Conservation (phyloP, 2,888 invertebrate genomes). For the Vesta saturnalis region DNA sequence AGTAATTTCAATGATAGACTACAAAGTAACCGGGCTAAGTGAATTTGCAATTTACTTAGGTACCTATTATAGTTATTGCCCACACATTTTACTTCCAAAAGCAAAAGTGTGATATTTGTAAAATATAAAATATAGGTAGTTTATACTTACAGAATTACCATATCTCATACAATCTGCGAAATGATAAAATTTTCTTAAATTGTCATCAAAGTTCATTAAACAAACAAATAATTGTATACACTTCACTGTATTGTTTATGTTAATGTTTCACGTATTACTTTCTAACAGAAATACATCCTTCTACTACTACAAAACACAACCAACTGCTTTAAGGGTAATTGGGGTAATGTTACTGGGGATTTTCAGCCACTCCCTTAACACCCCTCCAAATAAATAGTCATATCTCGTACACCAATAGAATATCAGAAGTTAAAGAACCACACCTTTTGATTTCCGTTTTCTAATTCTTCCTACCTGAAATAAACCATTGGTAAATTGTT, state of each 20-base stretch:
- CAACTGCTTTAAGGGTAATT: slow-evolving; percentile 46
- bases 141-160: slow-evolving; percentile 62
- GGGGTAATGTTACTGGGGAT: slow-evolving; percentile 42
- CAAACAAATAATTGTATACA: background rate
- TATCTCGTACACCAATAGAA: slow-evolving; percentile 49
- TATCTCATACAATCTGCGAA: slow-evolving; percentile 53
- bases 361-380: slow-evolving; percentile 51
- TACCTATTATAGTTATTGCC: no score
- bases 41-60: no score
- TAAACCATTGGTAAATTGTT: slow-evolving; percentile 46
- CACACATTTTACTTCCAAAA: no score
- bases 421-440: slow-evolving; percentile 30
- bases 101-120: background rate
- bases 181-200: slow-evolving; percentile 5
- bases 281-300: slow-evolving; percentile 46
- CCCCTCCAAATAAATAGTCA: slow-evolving; percentile 49
- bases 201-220: slow-evolving; percentile 17
- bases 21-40: no score
- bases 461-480: slow-evolving; percentile 56
- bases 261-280: slow-evolving; percentile 15
- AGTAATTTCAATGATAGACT: no score
- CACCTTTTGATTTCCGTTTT: slow-evolving; percentile 52
- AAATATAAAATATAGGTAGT: background rate
- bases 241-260: slow-evolving; percentile 4
- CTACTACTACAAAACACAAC: slow-evolving; percentile 50